These are phyloP conservation scores for Manis javanica DNA, from an alignment of 2,797 vertebrate species.

Conservation along the genomic window DNA sequence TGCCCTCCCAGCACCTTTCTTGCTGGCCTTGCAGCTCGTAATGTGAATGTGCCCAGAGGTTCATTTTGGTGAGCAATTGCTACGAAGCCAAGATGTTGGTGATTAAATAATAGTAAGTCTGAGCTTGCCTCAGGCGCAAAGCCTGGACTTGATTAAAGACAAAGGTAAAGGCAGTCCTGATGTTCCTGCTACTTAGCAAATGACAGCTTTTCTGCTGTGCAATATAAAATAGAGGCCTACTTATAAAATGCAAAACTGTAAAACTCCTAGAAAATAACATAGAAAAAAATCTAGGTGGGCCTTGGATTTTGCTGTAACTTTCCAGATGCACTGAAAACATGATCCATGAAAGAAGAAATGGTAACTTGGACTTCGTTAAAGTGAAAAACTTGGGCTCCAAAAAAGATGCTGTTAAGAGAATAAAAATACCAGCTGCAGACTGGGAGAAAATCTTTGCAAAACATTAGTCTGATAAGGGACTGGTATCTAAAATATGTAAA, in stretches of 20 bases:
- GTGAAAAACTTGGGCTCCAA: neutral
- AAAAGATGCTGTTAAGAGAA: neutral
- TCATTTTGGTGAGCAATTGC: neutral
- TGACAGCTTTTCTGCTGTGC: neutral
- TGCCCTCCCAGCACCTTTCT: neutral
- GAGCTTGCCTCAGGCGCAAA: constrained; percentile 52
- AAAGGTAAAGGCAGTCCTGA: neutral
- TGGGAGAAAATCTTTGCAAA: constrained; percentile 10
- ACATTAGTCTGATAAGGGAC: neutral
- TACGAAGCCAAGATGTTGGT: constrained; percentile 39
- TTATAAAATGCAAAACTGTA: neutral
- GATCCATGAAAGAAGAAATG: neutral
- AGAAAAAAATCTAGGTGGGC: neutral
- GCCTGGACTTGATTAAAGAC: neutral
- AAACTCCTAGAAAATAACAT: neutral
- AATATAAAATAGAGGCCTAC: neutral
- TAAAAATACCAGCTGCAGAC: neutral
- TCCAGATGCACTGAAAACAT: neutral
- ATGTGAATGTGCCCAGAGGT: neutral
- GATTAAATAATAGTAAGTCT: constrained; percentile 19
- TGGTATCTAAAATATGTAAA: neutral
- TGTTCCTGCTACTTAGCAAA: constrained; percentile 20
- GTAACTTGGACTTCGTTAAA: constrained; percentile 16
- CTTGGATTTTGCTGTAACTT: neutral
- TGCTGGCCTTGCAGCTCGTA: neutral